Conservation (phyloP, 2,113 vertebrate species). For the Cinclus cinclus region DNA sequence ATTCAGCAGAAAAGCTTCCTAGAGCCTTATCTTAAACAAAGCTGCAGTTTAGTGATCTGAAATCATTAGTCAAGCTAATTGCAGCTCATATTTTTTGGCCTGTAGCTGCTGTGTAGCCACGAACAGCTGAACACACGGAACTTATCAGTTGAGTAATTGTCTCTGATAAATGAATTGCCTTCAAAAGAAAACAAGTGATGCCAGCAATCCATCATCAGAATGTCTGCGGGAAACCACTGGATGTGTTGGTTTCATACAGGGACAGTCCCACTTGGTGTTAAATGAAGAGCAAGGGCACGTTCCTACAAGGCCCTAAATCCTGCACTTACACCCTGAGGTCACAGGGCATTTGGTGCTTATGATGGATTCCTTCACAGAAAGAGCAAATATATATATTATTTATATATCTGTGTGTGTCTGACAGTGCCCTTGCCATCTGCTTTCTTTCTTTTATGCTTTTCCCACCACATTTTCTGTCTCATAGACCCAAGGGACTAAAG, state of each 20-base stretch:
- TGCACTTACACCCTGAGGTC: neutral
- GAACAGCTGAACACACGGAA: slow-evolving; percentile 63
- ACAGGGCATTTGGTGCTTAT: neutral
- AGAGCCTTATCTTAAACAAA: slow-evolving; percentile 51
- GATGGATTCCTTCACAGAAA: neutral
- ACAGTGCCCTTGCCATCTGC: neutral
- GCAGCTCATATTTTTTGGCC: slow-evolving; percentile 26
- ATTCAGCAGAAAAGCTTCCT: slow-evolving; percentile 19
- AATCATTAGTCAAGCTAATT: slow-evolving; percentile 69
- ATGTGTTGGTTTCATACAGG: neutral
- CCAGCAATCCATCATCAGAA: slow-evolving; percentile 29
- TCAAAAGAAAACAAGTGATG: slow-evolving; percentile 47
- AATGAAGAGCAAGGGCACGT: neutral
- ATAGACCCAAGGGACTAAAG: neutral
- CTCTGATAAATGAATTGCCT: slow-evolving; percentile 61
- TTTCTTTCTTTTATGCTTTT: neutral
- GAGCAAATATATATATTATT: neutral
- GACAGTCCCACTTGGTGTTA: neutral
- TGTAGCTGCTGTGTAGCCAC: slow-evolving; percentile 3
- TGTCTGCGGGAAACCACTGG: slow-evolving; percentile 11
- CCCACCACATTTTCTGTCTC: neutral
- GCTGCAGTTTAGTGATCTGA: slow-evolving; percentile 54
- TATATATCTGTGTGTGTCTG: neutral
- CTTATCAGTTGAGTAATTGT: slow-evolving; percentile 64
- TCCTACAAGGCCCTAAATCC: neutral